These are phyloP conservation scores for Manacus vitellinus DNA, from an alignment of 2,113 vertebrate species.

Conservation along the genomic window DNA sequence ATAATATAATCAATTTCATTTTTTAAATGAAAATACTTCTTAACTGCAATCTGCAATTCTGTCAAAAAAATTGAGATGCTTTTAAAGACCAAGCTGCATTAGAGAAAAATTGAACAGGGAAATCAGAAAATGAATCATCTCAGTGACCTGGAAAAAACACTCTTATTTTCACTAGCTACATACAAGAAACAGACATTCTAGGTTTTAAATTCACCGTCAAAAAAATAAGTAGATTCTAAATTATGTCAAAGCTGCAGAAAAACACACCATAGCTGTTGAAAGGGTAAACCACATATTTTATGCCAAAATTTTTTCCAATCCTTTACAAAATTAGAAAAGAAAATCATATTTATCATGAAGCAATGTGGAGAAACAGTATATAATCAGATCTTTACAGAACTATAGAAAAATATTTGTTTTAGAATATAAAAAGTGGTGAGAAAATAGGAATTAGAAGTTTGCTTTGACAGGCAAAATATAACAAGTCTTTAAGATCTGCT, in stretches of 20 bases:
- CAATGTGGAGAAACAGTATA: background rate
- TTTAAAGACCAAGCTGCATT: background rate
- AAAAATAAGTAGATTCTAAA: background rate
- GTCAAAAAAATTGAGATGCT: constrained; percentile 6
- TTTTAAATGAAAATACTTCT: constrained; percentile 45
- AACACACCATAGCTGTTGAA: background rate
- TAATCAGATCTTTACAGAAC: background rate
- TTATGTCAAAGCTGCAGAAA: background rate
- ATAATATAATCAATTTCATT: constrained; percentile 50
- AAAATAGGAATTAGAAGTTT: background rate
- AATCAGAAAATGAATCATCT: background rate
- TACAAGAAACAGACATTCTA: background rate
- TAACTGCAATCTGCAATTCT: constrained; percentile 34
- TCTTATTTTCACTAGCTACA: background rate
- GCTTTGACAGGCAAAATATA: background rate
- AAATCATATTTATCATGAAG: background rate
- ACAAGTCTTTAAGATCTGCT: background rate
- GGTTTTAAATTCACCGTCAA: background rate
- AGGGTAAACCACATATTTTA: background rate
- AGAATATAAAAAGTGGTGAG: background rate
- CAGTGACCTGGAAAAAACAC: background rate
- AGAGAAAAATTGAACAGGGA: background rate
- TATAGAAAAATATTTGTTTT: background rate
- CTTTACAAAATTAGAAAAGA: background rate
- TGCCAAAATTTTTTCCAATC: background rate